phyloP scores from a whole-genome alignment of 2,888 invertebrate species.

The Megaustenia siamemsis region DNA sequence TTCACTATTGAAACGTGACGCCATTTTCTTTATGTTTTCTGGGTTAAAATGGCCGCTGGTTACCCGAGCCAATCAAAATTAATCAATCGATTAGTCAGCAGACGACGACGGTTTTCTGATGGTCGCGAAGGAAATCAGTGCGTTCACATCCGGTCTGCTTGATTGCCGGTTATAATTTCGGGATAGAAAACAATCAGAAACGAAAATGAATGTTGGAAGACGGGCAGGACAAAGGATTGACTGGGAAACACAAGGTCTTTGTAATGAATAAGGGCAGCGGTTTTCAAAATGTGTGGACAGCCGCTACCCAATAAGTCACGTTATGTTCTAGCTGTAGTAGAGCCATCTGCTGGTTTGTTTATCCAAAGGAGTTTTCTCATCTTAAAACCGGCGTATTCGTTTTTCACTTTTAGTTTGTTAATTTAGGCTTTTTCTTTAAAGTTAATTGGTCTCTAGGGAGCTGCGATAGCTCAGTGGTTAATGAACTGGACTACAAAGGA shows the following conservation, averaged over 20 bases:
- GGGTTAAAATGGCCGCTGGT: conserved; percentile 27
- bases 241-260: neutral
- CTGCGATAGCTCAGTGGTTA: too few relatives aligned
- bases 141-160: conserved; percentile 39
- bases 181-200: conserved; percentile 20
- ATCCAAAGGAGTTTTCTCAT: too few relatives aligned
- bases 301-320: too few relatives aligned
- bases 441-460: too few relatives aligned
- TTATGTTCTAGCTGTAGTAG: too few relatives aligned
- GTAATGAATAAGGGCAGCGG: neutral
- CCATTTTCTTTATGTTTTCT: neutral
- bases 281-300: too few relatives aligned
- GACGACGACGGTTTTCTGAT: neutral
- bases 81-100: conserved; percentile 33
- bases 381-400: too few relatives aligned
- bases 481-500: too few relatives aligned
- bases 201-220: neutral
- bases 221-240: neutral
- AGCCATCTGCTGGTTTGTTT: too few relatives aligned
- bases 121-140: conserved; percentile 31
- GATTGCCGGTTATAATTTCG: conserved; percentile 36
- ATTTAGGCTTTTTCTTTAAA: too few relatives aligned
- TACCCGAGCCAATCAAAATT: conserved; percentile 26
- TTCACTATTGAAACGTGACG: neutral
- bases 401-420: too few relatives aligned